Conservation (phyloP, 35 echinoderm and acorn worm species). For the Holothuria glaberrima region DNA sequence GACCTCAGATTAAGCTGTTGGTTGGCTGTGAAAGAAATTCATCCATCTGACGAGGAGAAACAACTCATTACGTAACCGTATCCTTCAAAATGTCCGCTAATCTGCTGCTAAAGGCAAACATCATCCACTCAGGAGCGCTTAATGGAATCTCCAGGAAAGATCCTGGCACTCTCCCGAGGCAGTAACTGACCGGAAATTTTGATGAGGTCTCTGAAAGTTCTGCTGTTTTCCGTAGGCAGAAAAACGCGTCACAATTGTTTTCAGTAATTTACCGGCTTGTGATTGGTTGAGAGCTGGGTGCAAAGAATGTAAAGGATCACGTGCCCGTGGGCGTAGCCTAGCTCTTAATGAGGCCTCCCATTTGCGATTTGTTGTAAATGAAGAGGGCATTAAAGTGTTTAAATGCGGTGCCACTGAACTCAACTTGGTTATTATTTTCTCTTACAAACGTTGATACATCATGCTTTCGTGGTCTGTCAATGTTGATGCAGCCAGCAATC, state of each 20-base stretch:
- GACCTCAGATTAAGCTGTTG: too few species aligned
- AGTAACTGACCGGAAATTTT: constrained; percentile 51
- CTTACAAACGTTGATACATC: constrained; percentile 13
- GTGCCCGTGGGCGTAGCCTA: constrained; percentile 40
- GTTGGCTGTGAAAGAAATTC: too few species aligned
- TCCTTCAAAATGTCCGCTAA: too few species aligned
- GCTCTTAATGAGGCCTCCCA: constrained; percentile 33
- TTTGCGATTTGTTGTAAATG: constrained; percentile 18
- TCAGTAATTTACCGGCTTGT: constrained; percentile 29
- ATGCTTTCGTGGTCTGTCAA: constrained; percentile 31
- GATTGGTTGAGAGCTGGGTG: constrained; percentile 13
- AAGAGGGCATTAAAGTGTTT: constrained; percentile 22
- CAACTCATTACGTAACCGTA: too few species aligned
- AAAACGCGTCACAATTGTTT: constrained; percentile 33
- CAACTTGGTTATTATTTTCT: constrained; percentile 16
- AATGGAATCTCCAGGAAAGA: too few species aligned
- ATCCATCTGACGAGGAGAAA: too few species aligned
- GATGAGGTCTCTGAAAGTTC: constrained; percentile 41
- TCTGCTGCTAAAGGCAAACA: too few species aligned
- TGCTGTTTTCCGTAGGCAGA: constrained; percentile 12
- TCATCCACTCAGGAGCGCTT: too few species aligned
- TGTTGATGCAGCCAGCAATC: neutral
- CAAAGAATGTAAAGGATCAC: constrained; percentile 3
- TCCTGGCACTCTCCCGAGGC: neutral
- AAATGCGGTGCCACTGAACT: constrained; percentile 31